Evolutionary conservation across 2,797 vertebrate genomes (phyloP).

Genomic region (Aplochiton taeniatus): DNA sequence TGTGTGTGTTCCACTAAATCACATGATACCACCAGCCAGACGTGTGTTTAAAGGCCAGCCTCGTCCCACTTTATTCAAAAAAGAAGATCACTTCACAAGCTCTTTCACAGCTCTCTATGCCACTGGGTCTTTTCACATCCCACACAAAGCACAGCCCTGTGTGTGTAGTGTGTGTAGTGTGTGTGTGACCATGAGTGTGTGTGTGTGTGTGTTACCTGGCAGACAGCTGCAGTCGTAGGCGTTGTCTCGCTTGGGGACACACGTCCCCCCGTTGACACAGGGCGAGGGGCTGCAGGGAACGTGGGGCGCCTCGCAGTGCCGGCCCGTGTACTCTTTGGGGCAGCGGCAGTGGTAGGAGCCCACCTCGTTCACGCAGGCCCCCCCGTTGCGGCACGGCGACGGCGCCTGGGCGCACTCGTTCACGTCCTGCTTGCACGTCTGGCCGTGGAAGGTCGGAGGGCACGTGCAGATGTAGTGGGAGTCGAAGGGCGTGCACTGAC

Average conservation of each 20-base stretch:
- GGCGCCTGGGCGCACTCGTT: conserved; percentile 86
- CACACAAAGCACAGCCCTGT: conserved; percentile 64
- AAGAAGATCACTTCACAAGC: conserved; percentile 74
- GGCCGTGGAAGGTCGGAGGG: conserved; percentile 83
- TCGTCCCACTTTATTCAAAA: conserved; percentile 48
- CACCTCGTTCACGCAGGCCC: conserved; percentile 86
- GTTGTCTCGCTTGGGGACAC: conserved; percentile 89
- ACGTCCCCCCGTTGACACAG: conserved; percentile 95
- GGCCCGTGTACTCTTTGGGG: conserved; percentile 80
- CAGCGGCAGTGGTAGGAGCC: conserved; percentile 90
- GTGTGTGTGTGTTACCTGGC: conserved; percentile 80
- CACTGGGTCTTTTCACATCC: conserved; percentile 64
- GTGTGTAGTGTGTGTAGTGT: conserved; percentile 48
- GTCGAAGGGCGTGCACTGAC: conserved; percentile 89
- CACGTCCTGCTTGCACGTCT: conserved; percentile 90
- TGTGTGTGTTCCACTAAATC: conserved; percentile 6
- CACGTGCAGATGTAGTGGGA: conserved; percentile 87
- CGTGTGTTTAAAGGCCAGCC: conserved; percentile 64
- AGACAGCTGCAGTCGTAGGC: conserved; percentile 89
- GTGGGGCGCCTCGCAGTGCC: conserved; percentile 86
- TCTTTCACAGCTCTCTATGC: conserved; percentile 60
- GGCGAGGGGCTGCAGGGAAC: conserved; percentile 94
- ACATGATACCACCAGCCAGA: conserved; percentile 30
- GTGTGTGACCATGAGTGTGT: conserved; percentile 58
- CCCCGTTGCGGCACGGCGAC: conserved; percentile 81